A percentile compares a stretch with the other conserved stretches of the same genome.
phyloP scores from a whole-genome alignment of 2,888 invertebrate species.

The Steromphala cineraria region DNA sequence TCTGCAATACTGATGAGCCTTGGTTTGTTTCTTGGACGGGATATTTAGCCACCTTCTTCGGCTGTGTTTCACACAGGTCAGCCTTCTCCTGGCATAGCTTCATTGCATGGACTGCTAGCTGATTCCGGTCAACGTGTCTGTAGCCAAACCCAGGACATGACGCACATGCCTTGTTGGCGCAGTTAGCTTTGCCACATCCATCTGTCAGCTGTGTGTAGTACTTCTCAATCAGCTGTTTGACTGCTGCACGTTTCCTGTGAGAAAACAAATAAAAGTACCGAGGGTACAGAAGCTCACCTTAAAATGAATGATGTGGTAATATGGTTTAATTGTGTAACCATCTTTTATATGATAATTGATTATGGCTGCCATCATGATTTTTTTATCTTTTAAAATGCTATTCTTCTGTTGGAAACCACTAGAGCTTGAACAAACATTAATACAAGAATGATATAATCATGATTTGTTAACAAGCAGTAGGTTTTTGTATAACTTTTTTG shows the following conservation, averaged over 20 bases:
- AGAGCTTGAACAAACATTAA: too few species aligned
- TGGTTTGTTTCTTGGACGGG: conserved; percentile 28
- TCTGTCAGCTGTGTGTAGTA: conserved; percentile 94
- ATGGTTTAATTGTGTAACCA: too few species aligned
- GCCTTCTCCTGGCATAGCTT: conserved; percentile 88
- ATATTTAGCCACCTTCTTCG: conserved; percentile 63
- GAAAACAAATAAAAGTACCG: too few species aligned
- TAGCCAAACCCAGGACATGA: conserved; percentile 80
- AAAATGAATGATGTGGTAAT: too few species aligned
- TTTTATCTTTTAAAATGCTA: too few species aligned
- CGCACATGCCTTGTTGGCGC: conserved; percentile 90
- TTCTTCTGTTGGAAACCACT: too few species aligned
- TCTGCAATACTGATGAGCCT: background rate
- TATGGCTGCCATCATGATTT: too few species aligned
- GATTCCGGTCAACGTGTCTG: conserved; percentile 85
- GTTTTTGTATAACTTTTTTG: too few species aligned
- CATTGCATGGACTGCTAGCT: conserved; percentile 92
- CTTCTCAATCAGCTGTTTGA: conserved; percentile 88
- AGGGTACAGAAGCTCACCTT: too few species aligned
- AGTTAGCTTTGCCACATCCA: conserved; percentile 92
- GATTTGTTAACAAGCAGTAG: too few species aligned
- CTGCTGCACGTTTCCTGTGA: conserved; percentile 77
- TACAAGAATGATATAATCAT: too few species aligned
- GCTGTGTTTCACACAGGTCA: conserved; percentile 82
- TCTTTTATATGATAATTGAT: too few species aligned